Evolutionary conservation across 2,797 vertebrate genomes (phyloP).

Genomic region (Leptatherina wallacei): DNA sequence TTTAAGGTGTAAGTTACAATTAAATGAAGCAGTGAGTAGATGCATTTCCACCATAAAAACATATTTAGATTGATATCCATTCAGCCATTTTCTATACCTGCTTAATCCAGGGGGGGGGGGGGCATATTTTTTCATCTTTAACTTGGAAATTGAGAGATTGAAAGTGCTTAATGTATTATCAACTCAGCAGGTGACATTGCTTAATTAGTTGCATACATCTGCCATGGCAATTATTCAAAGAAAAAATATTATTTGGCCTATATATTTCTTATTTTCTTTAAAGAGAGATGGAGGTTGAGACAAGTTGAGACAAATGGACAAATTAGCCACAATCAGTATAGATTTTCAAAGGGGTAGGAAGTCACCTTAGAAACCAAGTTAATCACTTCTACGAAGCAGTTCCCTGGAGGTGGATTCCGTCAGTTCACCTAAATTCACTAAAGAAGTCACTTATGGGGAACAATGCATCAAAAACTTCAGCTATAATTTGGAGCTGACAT

Average conservation of each 20-base stretch:
- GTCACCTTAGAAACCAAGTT: background rate
- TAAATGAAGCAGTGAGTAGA: too few relatives aligned
- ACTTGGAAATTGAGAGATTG: background rate
- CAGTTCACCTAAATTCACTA: conserved; percentile 8
- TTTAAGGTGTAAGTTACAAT: too few relatives aligned
- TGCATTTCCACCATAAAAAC: too few relatives aligned
- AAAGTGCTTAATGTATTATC: background rate
- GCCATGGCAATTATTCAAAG: conserved; percentile 20
- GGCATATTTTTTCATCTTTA: too few relatives aligned
- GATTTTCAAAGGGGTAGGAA: too few relatives aligned
- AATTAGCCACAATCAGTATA: conserved; percentile 19
- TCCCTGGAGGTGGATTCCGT: background rate
- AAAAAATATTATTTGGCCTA: background rate
- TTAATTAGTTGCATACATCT: conserved; percentile 13
- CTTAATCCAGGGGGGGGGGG: too few relatives aligned
- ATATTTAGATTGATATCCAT: too few relatives aligned
- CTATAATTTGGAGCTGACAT: background rate
- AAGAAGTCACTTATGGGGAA: conserved; percentile 1
- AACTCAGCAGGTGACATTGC: background rate
- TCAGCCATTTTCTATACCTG: too few relatives aligned
- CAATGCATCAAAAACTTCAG: background rate
- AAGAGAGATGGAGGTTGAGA: too few relatives aligned
- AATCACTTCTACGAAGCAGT: background rate
- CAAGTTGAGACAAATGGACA: conserved; percentile 3
- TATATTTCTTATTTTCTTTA: too few relatives aligned